Conservation (phyloP, 2,113 vertebrate species). For the Martes martes region DNA sequence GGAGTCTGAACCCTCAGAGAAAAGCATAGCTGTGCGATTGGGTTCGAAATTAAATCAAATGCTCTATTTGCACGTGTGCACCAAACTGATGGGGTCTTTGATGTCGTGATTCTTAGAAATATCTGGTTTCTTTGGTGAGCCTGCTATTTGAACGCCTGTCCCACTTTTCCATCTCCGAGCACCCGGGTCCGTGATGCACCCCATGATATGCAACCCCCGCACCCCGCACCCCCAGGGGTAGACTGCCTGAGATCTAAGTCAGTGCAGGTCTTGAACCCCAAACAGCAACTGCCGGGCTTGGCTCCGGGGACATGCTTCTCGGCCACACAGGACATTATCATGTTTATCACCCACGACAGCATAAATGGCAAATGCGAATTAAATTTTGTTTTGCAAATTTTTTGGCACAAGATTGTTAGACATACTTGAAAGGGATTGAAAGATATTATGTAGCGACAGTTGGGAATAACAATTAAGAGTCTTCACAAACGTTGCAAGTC, state of each 20-base stretch:
- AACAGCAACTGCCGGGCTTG: background rate
- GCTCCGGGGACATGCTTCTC: background rate
- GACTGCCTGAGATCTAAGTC: too few species aligned
- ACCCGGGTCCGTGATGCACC: accelerated
- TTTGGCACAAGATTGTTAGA: background rate
- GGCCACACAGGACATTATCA: background rate
- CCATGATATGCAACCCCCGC: too few species aligned
- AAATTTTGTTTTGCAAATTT: background rate
- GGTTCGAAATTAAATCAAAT: background rate
- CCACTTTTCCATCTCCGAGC: background rate
- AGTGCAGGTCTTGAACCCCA: background rate
- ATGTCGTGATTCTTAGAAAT: background rate
- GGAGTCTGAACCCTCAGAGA: background rate
- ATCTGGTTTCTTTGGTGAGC: background rate
- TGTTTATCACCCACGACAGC: background rate
- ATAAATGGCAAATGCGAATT: background rate
- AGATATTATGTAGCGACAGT: background rate
- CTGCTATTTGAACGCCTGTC: background rate
- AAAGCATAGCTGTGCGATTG: background rate
- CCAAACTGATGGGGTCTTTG: background rate
- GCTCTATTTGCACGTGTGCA: background rate
- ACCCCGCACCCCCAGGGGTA: background rate
- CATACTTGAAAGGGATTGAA: background rate
- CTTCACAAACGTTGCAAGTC: background rate
- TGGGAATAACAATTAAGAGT: background rate